Evolutionary conservation across 2,888 invertebrate genomes (phyloP), one percentile per base, ranked within the genome.

Genomic region (Stenodema calcarata): DNA sequence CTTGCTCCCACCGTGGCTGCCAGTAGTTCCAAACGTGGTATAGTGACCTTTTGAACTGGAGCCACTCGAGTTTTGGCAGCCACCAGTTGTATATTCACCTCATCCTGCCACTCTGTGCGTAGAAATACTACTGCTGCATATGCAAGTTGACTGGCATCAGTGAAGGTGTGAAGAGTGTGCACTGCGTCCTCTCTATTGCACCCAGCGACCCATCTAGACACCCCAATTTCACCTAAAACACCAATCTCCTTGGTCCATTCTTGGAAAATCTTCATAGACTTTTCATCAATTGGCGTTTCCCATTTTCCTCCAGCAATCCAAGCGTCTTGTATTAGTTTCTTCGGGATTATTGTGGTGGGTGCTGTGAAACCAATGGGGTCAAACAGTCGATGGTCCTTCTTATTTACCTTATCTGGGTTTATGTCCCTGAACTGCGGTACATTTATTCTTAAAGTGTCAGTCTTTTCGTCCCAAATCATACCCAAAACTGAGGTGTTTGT

Each of bases 11-110:
- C 89, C 12, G 89, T 86, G 6, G 89, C 89, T 7, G 89, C 90
- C 42, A 90, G 75, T 44, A 90, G 87, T 87, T 91, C 90, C 16
- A 91, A 83, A 18, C 90, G 85, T 0, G 90, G 90, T 47, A 90
- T 90, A 0, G 90, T 90, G n/a, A 88, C 83, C 16, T 12, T 18
- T 30, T 88, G 62, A 6, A 88, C 44, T 0, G 90, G 90, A 30
- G 90, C 89, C n/a, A 91, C 88, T 88, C 90, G 88, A 18, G 90
- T 28, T 87, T 89, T 90, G 4, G 90, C 90, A 18, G 87, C 87
- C 11, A 90, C 23, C n/a, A 90, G 83, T 28, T 88, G 87, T 3
- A 90, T 88, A 30, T 70, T 62, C 2, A 89, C 88, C 18, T 76
- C 73, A 0, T 75, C 82, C 27, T 41, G 41, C 42, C n/a, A 47